Evolutionary conservation across 2,113 vertebrate genomes (phyloP), one percentile per base, ranked within the genome.

Genomic region (Cheilinus undulatus): DNA sequence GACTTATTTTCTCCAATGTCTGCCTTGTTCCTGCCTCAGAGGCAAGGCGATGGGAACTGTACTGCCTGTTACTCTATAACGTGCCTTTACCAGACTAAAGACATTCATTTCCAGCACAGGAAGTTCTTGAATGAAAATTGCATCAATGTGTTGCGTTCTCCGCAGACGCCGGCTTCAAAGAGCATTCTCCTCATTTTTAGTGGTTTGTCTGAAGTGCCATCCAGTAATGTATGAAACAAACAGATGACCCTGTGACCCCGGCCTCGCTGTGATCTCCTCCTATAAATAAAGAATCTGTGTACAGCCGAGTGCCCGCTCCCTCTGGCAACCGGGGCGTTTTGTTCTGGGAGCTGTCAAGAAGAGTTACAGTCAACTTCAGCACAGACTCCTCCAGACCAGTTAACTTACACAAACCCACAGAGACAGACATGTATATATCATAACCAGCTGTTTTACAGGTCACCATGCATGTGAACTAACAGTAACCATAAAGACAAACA

Each of bases 231-330:
- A 17, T 69, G 73, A 69, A 72, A 69, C 58, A 78, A 75, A 62
- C 51, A 69, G 74, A 57, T 84, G 84, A 84, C 80, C 87, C 58
- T 42, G 4, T 87, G 77, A 86, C 74, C 79, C 46, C 32, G 11
- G 9, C 40, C 62, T 69, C 52, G 48, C 14, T 56, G 50, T 59
- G 67, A 83, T 85, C 79, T 78, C 45, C 68, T 78, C 51, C 77
- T 86, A 85, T 80, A 74, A 86, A 84, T 87, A 87, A 85, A 88
- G 56, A 20, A 70, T 80, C 60, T 69, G 61, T 76, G 63, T 72
- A 61, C 43, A 73, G 71, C 17, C 60, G 71, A 84, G 67, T 54
- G 70, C 64, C 64, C 24, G 46, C 56, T 73, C 58, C 81, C 76
- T 68, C 38, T 67, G 56, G 67, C 61, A 49, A 69, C 46, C 36